Percentiles rank a stretch among this genome's conserved stretches.
Conservation (phyloP, 2,888 invertebrate species). For the Mythimna albipuncta region DNA sequence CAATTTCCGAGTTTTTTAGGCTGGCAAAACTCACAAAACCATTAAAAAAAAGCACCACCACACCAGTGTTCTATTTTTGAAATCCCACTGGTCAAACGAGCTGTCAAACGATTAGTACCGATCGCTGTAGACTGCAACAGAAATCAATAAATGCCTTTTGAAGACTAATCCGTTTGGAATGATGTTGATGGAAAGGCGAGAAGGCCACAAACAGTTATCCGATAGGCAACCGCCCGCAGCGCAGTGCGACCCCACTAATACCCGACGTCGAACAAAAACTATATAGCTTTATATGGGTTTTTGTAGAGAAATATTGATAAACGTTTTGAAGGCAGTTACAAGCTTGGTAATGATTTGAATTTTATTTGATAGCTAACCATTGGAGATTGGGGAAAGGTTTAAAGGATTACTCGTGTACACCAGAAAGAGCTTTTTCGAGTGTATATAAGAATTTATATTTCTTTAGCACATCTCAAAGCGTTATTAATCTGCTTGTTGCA, state of each 20-base stretch:
- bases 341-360: neutral
- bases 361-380: no score
- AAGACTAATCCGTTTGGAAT: constrained; percentile 62
- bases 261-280: constrained; percentile 22
- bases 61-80: constrained; percentile 2
- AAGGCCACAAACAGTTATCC: constrained; percentile 52
- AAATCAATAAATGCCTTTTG: constrained; percentile 57
- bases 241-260: constrained; percentile 50
- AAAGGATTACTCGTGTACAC: no score
- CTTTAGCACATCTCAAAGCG: no score
- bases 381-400: neutral
- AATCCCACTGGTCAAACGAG: constrained; percentile 24
- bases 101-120: constrained; percentile 27
- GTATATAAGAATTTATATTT: no score
- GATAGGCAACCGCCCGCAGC: constrained; percentile 38
- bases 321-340: constrained; percentile 13
- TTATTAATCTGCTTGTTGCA: no score
- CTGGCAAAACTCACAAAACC: neutral
- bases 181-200: constrained; percentile 56
- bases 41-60: neutral
- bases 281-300: constrained; percentile 14
- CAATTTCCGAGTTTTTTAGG: neutral
- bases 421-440: no score
- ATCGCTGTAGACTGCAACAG: constrained; percentile 38
- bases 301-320: constrained; percentile 34